These are phyloP conservation scores for Drosophila crucigera DNA, from an alignment of 2,888 invertebrate species.

Conservation along the genomic window DNA sequence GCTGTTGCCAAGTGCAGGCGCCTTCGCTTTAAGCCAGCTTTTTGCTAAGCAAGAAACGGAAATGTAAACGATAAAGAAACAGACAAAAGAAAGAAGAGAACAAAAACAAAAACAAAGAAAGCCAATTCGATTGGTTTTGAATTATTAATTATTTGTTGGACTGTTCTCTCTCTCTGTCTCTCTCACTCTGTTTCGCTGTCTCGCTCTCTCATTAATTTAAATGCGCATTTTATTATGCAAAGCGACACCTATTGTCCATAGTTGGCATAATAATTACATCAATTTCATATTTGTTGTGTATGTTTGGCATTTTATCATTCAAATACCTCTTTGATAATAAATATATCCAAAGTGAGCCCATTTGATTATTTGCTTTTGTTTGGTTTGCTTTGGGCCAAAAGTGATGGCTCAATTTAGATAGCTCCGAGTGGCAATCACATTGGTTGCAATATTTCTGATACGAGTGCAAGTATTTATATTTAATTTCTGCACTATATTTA, in stretches of 20 bases:
- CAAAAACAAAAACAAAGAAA: constrained; percentile 11
- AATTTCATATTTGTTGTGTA: constrained; percentile 12
- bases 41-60: constrained; percentile 48
- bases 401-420: constrained; percentile 1
- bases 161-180: background rate
- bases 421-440: background rate
- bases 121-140: constrained; percentile 25
- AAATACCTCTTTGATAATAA: constrained; percentile 2
- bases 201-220: background rate
- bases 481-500: background rate
- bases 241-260: constrained; percentile 40
- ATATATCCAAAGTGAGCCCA: constrained; percentile 2
- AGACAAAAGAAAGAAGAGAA: background rate
- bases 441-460: background rate
- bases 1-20: constrained; percentile 50
- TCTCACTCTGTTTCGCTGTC: background rate
- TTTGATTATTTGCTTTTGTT: constrained; percentile 9
- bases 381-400: constrained; percentile 6
- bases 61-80: constrained; percentile 36
- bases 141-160: constrained; percentile 33
- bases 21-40: constrained; percentile 42
- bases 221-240: constrained; percentile 36
- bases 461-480: background rate
- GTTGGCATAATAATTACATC: constrained; percentile 41
- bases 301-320: constrained; percentile 1